Evolutionary conservation across 2,888 invertebrate genomes (phyloP), one percentile per base, ranked within the genome.

Genomic region (Zelleria hepariella): DNA sequence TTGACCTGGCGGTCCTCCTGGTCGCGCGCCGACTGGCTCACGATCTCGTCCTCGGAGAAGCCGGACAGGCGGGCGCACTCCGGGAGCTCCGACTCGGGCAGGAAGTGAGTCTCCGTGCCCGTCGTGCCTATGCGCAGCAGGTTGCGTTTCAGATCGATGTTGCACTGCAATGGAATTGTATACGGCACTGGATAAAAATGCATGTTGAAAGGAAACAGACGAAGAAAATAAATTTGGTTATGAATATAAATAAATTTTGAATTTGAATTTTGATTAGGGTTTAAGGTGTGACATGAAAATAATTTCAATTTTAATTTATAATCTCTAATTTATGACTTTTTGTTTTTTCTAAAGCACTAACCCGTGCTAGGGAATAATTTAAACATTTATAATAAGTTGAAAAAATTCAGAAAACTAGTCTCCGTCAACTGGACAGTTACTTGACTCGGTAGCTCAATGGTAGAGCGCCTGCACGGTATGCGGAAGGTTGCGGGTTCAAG

Each of bases 61-160:
- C 92, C 91, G 24, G 93, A 94, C 27, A 97, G 90, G 23, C 96
- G 91, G 0, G 97, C 97, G 76, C 96, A 95, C 62, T 94, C 94
- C 0, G 89, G 88, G 42, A 86, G 69, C 0, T 89, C 86, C 0
- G 87, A 82, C 63, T 98, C 97, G 0, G 94, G 90, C 66, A 99
- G 89, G 83, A 99, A 99, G 0, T 91, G 85, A 0, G 98, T 98
- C 77, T 95, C 95, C 0, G 96, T 96, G 32, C 96, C 96, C 0
- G 98, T 98, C 0, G 98, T 98, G 47, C 98, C 98, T 71, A 99
- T 98, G 64, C 92, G 91, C 32, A 99, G 89, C 2, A 96, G 92
- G 81, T 97, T 98, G 55, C 92, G 91, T 75, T 95, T 95, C 68
- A 99, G 86, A 81, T 99, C 98, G 68, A 98, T 97, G 67, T 94